Evolutionary conservation across 1,140 invertebrate genomes (phyloP), one percentile per base, ranked within the genome.

Genomic region (Drosophila busckii): DNA sequence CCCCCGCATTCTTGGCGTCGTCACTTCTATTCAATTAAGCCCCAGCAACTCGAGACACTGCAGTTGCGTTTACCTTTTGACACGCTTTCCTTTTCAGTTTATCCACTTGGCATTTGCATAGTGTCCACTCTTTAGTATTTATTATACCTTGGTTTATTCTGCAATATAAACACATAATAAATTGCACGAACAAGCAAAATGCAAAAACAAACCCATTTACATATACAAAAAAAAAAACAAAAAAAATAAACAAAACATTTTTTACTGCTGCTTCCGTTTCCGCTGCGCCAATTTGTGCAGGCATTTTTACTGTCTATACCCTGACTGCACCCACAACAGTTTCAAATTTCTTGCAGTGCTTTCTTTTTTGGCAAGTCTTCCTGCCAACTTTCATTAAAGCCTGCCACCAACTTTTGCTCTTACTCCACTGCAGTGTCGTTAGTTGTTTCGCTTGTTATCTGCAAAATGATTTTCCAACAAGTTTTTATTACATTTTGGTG

Each of bases 221-320:
- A n/a, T n/a, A n/a, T n/a, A n/a, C n/a, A n/a, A n/a, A n/a, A n/a
- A n/a, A n/a, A 45, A 28, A 63, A 60, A 15, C 6, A 25, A 34
- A 35, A 9, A 16, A 22, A 28, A 37, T 8, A 3, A 17, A 35
- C 17, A 38, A 29, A 32, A 40, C 32, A 78, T 56, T 69, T 65
- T 75, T 69, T 70, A 75, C 69, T 82, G 64, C 62, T 58, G 65
- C 83, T 85, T 85, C 83, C 83, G 83, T 85, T 85, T 85, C 83
- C 83, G 83, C 83, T 82, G 82, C 71, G 83, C 82, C 75, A 85
- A n/a, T n/a, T 73, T 71, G 78, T 71, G 75, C 76, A 75, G 63
- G 58, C 58, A 73, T 69, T 59, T 61, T 20, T 58, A 52, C 65
- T 55, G 62, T 54, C 58, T 52, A 46, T 25, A 50, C 34, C 29